These are phyloP conservation scores for Ganaspis brasiliensis DNA, from an alignment of 2,888 invertebrate species.

Conservation along the genomic window DNA sequence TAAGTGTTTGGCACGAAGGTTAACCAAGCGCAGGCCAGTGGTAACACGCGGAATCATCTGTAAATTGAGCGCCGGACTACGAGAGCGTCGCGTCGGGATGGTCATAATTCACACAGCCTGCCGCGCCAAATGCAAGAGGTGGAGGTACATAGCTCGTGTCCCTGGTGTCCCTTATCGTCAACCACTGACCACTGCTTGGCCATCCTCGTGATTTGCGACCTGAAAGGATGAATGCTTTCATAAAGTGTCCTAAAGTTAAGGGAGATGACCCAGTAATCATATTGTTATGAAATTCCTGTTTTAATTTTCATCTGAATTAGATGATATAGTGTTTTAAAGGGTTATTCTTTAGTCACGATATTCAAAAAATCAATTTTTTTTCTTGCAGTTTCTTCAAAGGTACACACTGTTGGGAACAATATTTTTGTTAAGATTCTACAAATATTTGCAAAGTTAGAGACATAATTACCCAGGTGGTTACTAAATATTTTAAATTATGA, in stretches of 20 bases:
- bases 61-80: constrained; percentile 83
- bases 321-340: too few relatives aligned
- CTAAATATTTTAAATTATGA: too few relatives aligned
- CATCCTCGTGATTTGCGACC: constrained; percentile 60
- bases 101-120: constrained; percentile 82
- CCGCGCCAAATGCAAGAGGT: constrained; percentile 68
- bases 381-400: too few relatives aligned
- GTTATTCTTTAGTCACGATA: too few relatives aligned
- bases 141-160: constrained; percentile 34
- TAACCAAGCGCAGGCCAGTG: constrained; percentile 81
- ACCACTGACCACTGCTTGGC: constrained; percentile 51
- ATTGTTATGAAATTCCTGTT: too few relatives aligned
- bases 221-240: constrained; percentile 23
- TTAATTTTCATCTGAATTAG: too few relatives aligned
- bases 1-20: constrained; percentile 80
- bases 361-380: too few relatives aligned
- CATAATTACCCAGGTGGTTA: too few relatives aligned
- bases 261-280: neutral
- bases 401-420: too few relatives aligned
- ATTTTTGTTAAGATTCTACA: too few relatives aligned
- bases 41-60: constrained; percentile 83
- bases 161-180: constrained; percentile 60
- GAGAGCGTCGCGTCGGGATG: constrained; percentile 75
- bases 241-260: constrained; percentile 24
- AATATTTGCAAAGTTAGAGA: too few relatives aligned